Base-by-base conservation (phyloP, 1,140 invertebrate genomes). In the Drosophila tropicalis region DNA sequence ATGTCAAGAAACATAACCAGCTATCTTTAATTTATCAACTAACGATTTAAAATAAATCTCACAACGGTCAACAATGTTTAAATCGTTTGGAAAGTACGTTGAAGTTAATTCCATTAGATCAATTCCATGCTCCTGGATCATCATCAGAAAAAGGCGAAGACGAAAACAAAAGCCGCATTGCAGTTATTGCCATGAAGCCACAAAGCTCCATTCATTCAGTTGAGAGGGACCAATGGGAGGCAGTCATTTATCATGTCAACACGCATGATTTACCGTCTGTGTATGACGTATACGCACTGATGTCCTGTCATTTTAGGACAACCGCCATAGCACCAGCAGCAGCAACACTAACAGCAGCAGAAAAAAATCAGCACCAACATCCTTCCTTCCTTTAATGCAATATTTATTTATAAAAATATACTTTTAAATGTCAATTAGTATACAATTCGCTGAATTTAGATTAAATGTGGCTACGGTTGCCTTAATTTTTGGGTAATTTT, bases 261-360 rank as follows among this genome's bases (percentile, higher is more conserved):
- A 51, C 56, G 56, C 56, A 58, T 58, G 56, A 58, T 58, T 58
- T 58, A 58, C 56, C 6, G 56, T 36, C 32, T 58, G 56, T 39
- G 39, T 32, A 29, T 39, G 56, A 58, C 56, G 34, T 36, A 58
- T 36, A 58, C 56, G 34, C 56, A 58, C 56, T 58, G 56, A 58
- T 58, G 56, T 58, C 56, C 56, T 58, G 32, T 9, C 56, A 36
- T 58, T 58, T 58, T 36, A 58, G 56, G 15, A 57, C 29, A 34
- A 17, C 22, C 29, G 9, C 9, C 1, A 36, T 13, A 39, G 56
- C 15, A 12, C 15, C 15, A 58, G 32, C 15, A 12, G 32, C 15
- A 58, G 32, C 56, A 57, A 36, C 25, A 34, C 2, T 29, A 15
- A 2, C 19, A 41, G 6, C 15, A 44, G 3, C 41, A 25, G 22